Conservation (phyloP, 2,113 vertebrate species). For the zebrafish (Danio rerio) region GRCz12tu NC_133181.1:36913501-36914000, state of each 20-base stretch:
- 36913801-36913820: background rate
- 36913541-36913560: conserved; percentile 30
- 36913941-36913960: too few relatives aligned
- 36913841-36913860: background rate
- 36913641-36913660: conserved; percentile 8
- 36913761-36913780: too few relatives aligned
- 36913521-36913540: conserved; percentile 3
- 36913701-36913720: too few relatives aligned
- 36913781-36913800: too few relatives aligned
- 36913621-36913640: background rate
- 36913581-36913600: conserved; percentile 26
- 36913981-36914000: too few relatives aligned
- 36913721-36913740: too few relatives aligned
- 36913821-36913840: background rate
- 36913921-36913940: background rate
- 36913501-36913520: conserved; percentile 29
- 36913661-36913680: conserved; percentile 21
- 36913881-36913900: background rate
- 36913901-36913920: background rate
- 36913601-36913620: conserved; percentile 14
- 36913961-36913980: too few relatives aligned
- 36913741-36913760: too few relatives aligned
- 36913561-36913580: conserved; percentile 29
- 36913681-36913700: too few relatives aligned
- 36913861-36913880: background rate